A percentile compares a stretch with the other conserved stretches of the same genome.
Conservation (phyloP, 2,113 vertebrate genomes). For the Dromaius novaehollandiae region DNA sequence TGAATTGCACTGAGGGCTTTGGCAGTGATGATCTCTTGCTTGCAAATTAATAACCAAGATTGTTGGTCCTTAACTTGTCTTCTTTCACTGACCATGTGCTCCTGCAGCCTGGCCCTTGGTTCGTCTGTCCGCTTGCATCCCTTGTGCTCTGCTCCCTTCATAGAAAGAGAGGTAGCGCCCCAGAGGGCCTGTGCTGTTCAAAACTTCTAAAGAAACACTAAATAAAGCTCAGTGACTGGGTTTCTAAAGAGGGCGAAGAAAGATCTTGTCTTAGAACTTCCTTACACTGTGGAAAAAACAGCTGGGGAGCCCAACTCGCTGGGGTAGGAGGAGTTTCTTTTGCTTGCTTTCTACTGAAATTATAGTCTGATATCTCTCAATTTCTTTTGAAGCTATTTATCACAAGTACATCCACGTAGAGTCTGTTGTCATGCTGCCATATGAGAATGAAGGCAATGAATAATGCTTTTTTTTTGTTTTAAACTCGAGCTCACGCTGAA, state of each 20-base stretch:
- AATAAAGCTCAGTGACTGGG: not conserved
- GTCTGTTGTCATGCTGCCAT: not conserved
- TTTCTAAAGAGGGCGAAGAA: not conserved
- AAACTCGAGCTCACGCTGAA: not conserved
- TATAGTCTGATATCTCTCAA: not conserved
- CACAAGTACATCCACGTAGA: not conserved
- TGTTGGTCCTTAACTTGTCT: not conserved
- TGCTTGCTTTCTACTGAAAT: not conserved
- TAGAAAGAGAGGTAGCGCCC: not conserved
- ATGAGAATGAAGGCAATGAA: not conserved
- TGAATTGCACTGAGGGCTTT: not conserved
- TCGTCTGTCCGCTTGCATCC: not conserved
- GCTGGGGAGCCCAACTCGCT: not conserved
- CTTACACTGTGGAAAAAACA: not conserved
- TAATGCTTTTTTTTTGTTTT: not conserved
- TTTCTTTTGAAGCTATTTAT: not conserved
- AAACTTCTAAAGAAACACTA: not conserved
- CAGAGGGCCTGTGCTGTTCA: not conserved
- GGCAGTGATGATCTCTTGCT: not conserved
- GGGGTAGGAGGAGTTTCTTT: not conserved
- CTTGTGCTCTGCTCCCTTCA: too few relatives aligned
- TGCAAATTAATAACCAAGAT: not conserved
- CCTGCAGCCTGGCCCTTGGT: not conserved
- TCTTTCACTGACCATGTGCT: not conserved
- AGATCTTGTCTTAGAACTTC: not conserved